A percentile compares a stretch with the other conserved stretches of the same genome.
phyloP scores from a whole-genome alignment of 2,888 invertebrate genomes.

The Sphinx pinastri region DNA sequence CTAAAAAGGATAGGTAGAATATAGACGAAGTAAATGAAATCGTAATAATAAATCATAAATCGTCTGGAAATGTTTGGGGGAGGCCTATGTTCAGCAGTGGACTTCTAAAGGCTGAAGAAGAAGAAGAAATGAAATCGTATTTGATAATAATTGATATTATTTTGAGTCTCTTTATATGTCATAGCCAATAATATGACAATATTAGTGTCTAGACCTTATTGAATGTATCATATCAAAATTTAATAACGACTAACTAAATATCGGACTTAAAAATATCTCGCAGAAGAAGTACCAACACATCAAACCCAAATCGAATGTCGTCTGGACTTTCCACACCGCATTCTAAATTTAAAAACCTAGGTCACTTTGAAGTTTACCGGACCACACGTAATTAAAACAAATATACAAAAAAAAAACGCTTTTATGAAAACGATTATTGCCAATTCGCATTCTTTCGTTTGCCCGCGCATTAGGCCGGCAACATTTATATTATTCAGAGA shows the following conservation, averaged over 20 bases:
- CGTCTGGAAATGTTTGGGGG: no score
- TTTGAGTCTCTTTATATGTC: not conserved
- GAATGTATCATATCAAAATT: no score
- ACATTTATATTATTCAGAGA: slow-evolving; percentile 21
- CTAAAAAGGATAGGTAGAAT: no score
- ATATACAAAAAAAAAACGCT: not conserved
- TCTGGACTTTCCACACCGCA: not conserved
- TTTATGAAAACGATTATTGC: slow-evolving; percentile 10
- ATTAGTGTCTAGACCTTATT: no score
- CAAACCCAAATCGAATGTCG: not conserved
- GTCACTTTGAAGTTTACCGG: slow-evolving; percentile 19
- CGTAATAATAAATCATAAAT: no score
- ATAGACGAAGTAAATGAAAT: no score
- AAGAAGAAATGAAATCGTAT: no score
- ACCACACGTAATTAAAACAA: slow-evolving; percentile 17
- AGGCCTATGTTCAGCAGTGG: no score
- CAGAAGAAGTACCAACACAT: no score
- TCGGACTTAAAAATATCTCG: not conserved
- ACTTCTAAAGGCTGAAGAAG: no score
- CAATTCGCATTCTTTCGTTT: slow-evolving; percentile 18
- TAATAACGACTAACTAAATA: not conserved
- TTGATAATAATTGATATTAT: not conserved
- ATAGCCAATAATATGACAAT: no score
- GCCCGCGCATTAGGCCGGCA: slow-evolving; percentile 6
- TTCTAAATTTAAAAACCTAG: not conserved